Evolutionary conservation across 2,888 invertebrate species (phyloP).

Genomic region (Netelia fuscicornis): DNA sequence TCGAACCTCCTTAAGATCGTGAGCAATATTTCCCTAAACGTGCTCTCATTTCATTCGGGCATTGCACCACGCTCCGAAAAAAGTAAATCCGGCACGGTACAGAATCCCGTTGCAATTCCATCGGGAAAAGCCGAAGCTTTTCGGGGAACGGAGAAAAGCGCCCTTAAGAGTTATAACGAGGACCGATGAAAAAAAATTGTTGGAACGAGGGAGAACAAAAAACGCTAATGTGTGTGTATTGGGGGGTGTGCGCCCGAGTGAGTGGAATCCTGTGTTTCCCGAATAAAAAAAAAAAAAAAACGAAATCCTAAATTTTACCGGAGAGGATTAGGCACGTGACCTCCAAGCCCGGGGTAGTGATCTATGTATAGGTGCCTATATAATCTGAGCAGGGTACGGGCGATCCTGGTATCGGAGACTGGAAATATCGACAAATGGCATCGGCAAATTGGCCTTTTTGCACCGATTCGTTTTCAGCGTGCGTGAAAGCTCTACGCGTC

Average conservation of each 20-base stretch:
- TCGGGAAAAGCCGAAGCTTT: conserved; percentile 5
- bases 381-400: background rate
- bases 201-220: background rate
- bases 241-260: background rate
- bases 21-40: no score
- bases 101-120: conserved; percentile 17
- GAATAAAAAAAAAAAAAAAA: conserved; percentile 21
- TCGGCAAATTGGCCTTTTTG: conserved; percentile 24
- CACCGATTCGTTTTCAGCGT: conserved; percentile 36
- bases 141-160: background rate
- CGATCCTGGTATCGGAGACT: background rate
- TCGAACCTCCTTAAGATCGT: no score
- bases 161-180: conserved; percentile 13
- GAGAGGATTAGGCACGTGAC: conserved; percentile 58
- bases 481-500: background rate
- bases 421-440: conserved; percentile 42
- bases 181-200: conserved; percentile 16
- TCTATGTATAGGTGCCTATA: background rate
- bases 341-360: conserved; percentile 5
- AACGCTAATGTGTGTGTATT: background rate
- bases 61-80: no score
- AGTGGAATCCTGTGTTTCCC: conserved; percentile 33
- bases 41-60: no score
- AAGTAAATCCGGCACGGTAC: background rate
- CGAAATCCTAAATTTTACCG: conserved; percentile 61